Conservation (phyloP, 2,888 invertebrate species). For the Metallyticus violacea region DNA sequence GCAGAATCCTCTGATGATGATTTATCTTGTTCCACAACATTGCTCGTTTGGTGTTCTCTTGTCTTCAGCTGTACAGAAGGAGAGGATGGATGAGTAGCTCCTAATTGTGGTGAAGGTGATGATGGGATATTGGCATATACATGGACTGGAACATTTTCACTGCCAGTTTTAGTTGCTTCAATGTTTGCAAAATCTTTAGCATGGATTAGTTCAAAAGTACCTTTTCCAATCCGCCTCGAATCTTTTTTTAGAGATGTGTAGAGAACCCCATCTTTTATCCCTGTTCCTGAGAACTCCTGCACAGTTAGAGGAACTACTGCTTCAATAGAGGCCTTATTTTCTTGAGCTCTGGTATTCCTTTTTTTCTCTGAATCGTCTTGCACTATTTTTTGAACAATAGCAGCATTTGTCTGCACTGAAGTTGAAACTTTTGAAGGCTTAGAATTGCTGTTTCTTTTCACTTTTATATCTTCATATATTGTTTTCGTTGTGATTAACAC, state of each 20-base stretch:
- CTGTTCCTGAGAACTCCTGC: slow-evolving; percentile 34
- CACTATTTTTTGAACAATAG: slow-evolving; percentile 46
- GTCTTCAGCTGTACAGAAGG: neutral
- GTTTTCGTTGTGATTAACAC: slow-evolving; percentile 46
- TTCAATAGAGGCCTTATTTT: slow-evolving; percentile 13
- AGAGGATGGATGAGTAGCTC: neutral
- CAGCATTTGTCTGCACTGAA: slow-evolving; percentile 56
- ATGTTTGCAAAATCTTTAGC: slow-evolving; percentile 56
- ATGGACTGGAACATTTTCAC: slow-evolving; percentile 29
- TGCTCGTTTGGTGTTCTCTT: slow-evolving; percentile 4
- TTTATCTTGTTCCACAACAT: neutral
- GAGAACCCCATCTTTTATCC: slow-evolving; percentile 37
- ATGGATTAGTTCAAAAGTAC: slow-evolving; percentile 53
- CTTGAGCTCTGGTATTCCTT: neutral
- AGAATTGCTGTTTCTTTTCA: slow-evolving; percentile 41
- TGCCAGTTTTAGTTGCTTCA: slow-evolving; percentile 40
- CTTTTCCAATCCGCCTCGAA: slow-evolving; percentile 39
- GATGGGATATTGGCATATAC: slow-evolving; percentile 39
- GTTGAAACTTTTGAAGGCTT: slow-evolving; percentile 55
- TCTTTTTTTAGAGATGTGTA: slow-evolving; percentile 38
- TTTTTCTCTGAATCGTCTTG: slow-evolving; percentile 18
- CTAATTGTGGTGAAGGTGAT: no score
- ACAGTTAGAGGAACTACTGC: slow-evolving; percentile 38
- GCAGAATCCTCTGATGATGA: neutral
- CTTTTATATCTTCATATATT: slow-evolving; percentile 49